Conservation (phyloP, 2,888 invertebrate genomes). For the Chrysolina oricalcia region DNA sequence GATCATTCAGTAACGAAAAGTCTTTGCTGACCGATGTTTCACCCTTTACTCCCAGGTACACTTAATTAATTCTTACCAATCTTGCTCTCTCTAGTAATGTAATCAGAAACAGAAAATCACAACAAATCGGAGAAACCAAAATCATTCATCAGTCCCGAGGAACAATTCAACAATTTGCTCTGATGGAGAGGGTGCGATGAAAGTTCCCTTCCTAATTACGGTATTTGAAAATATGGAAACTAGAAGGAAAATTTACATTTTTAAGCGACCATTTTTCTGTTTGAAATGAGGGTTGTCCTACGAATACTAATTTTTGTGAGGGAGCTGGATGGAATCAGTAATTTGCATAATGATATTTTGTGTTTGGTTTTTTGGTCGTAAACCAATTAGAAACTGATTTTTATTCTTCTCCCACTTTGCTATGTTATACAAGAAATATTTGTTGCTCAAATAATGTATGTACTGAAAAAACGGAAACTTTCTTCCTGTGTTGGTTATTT, state of each 20-base stretch:
- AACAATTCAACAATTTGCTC: too few species aligned
- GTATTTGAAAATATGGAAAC: not conserved
- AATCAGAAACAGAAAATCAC: too few species aligned
- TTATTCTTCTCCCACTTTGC: not conserved
- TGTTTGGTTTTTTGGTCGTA: not conserved
- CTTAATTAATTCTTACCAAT: too few species aligned
- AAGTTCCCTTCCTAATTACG: not conserved
- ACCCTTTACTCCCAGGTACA: too few species aligned
- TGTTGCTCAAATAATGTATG: too few species aligned
- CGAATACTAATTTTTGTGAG: not conserved
- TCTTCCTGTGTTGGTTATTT: too few species aligned
- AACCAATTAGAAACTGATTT: not conserved
- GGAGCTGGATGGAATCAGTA: not conserved
- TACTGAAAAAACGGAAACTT: too few species aligned
- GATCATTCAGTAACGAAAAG: too few species aligned
- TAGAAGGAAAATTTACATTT: not conserved
- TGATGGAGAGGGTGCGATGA: not conserved
- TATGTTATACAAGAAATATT: too few species aligned
- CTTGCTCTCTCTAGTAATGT: too few species aligned
- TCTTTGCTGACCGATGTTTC: too few species aligned
- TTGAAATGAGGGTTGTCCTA: not conserved
- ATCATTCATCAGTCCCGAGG: not conserved
- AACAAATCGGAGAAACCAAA: not conserved
- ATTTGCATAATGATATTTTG: not conserved
- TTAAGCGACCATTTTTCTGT: not conserved